A percentile compares a stretch with the other conserved stretches of the same genome.
Evolutionary conservation across 2,113 vertebrate species (phyloP).

Genomic region (Raja brachyura): DNA sequence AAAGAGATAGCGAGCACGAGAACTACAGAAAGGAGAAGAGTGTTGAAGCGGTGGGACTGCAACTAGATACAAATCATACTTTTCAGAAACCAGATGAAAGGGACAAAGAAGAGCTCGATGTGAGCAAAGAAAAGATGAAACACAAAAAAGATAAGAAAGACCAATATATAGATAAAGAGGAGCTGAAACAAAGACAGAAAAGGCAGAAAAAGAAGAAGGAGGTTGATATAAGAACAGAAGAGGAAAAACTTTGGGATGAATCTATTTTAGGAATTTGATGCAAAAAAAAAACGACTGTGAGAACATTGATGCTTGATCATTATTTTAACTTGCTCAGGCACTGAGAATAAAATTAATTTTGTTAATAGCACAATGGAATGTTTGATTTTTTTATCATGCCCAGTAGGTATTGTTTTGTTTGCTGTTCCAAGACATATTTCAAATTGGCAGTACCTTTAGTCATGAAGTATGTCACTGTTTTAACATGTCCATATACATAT

Average conservation of each 20-base stretch:
- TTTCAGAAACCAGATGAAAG: constrained; percentile 43
- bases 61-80: constrained; percentile 39
- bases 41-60: not conserved
- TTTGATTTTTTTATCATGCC: not conserved
- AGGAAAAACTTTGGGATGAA: constrained; percentile 78
- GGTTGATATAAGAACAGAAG: constrained; percentile 60
- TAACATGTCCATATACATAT: not conserved
- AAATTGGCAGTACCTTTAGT: not conserved
- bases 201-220: constrained; percentile 60
- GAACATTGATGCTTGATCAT: constrained; percentile 22
- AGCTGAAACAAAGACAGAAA: constrained; percentile 52
- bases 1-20: constrained; percentile 42
- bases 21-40: constrained; percentile 39
- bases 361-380: not conserved
- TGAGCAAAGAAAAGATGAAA: constrained; percentile 47
- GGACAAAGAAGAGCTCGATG: constrained; percentile 28
- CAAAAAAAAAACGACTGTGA: not conserved
- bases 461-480: not conserved
- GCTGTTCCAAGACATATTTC: not conserved
- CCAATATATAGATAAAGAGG: constrained; percentile 45
- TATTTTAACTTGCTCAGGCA: not conserved
- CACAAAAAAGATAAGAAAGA: constrained; percentile 45
- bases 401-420: not conserved
- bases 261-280: constrained; percentile 67
- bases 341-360: constrained; percentile 24